Conservation (phyloP, 2,797 vertebrate genomes). For the Acrocephalus scirpaceus region DNA sequence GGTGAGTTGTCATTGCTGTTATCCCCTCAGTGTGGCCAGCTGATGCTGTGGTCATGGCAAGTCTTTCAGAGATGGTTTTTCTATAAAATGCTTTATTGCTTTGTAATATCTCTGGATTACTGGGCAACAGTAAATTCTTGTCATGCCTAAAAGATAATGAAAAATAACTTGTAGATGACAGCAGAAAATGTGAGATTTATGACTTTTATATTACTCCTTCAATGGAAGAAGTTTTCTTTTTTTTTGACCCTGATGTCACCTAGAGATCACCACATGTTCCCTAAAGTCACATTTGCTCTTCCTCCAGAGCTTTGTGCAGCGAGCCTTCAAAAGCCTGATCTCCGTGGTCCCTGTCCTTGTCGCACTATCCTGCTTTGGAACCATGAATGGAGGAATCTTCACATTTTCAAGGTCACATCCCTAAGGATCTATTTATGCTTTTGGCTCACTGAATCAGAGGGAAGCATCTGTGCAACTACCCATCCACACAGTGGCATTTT, state of each 20-base stretch:
- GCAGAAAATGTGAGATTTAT: background rate
- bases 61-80: background rate
- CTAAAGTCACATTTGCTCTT: background rate
- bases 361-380: conserved; percentile 73
- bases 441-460: background rate
- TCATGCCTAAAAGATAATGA: background rate
- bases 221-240: background rate
- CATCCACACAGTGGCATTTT: background rate
- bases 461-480: background rate
- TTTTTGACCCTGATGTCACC: background rate
- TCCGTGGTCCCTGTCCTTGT: conserved; percentile 73
- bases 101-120: background rate
- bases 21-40: background rate
- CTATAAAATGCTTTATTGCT: background rate
- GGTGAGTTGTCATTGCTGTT: conserved; percentile 36
- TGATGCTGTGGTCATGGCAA: background rate
- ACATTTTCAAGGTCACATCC: conserved; percentile 68
- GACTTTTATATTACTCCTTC: background rate
- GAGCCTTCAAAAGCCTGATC: conserved; percentile 64
- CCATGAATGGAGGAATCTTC: conserved; percentile 76
- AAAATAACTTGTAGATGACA: background rate
- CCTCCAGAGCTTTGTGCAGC: conserved; percentile 73
- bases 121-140: background rate
- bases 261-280: background rate
- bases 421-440: background rate